These are phyloP conservation scores for Agrochola litura DNA, from an alignment of 2,888 invertebrate species.

Conservation along the genomic window DNA sequence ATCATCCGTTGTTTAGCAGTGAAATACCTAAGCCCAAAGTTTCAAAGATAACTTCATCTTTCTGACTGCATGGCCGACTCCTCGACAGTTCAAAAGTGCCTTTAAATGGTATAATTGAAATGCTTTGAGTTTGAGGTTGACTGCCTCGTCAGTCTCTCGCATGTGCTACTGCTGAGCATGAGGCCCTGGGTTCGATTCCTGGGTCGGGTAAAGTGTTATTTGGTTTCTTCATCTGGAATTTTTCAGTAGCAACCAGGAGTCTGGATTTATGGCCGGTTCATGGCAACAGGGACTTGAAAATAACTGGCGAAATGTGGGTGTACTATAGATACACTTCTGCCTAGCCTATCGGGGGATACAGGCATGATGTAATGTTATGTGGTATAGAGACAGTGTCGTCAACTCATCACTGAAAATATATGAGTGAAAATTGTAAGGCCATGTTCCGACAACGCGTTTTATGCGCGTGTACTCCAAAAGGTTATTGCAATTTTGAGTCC, in stretches of 20 bases:
- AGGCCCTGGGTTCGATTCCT: no score
- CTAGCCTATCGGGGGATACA: no score
- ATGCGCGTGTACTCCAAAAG: no score
- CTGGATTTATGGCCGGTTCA: no score
- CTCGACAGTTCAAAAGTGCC: neutral
- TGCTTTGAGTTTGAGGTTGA: neutral
- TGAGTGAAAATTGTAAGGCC: neutral
- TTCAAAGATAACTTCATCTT: neutral
- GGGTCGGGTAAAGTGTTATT: no score
- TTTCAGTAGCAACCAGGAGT: no score
- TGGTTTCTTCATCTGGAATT: no score
- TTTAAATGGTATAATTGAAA: neutral
- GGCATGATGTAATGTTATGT: neutral
- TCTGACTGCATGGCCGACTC: neutral
- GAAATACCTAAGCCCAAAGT: slow-evolving; percentile 3
- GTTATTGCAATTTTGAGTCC: no score
- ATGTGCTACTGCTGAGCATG: no score
- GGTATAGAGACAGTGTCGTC: neutral
- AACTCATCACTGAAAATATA: neutral
- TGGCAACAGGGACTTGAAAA: no score
- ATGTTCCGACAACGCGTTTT: no score
- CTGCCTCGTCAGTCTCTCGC: no score
- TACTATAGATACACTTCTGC: neutral
- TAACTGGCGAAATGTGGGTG: neutral
- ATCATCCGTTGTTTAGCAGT: slow-evolving; percentile 25